Conservation (phyloP, 1,140 invertebrate species). For the Drosophila tristis region DNA sequence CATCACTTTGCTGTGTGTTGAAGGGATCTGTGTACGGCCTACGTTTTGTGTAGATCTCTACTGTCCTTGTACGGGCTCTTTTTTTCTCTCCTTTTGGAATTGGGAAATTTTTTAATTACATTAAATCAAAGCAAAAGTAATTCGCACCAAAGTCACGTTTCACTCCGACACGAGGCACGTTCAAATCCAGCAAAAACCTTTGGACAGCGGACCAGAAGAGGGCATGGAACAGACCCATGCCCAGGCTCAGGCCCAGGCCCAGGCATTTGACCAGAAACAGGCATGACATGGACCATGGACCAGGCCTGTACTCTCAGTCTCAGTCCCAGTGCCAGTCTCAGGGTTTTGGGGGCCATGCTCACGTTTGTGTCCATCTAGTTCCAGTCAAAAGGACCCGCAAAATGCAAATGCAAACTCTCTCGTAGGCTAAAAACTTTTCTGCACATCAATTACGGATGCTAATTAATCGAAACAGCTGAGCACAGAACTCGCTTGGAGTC, state of each 20-base stretch:
- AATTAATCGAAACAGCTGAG: constrained; percentile 81
- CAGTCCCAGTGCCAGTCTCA: background rate
- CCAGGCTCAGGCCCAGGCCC: too few relatives aligned
- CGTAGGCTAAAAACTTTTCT: constrained; percentile 71
- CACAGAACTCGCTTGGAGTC: constrained; percentile 12
- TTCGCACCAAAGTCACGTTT: constrained; percentile 82
- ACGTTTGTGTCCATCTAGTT: constrained; percentile 51
- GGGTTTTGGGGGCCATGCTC: constrained; percentile 24
- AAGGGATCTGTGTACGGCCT: constrained; percentile 1
- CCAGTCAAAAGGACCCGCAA: constrained; percentile 59
- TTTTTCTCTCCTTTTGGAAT: constrained; percentile 38
- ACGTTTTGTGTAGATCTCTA: too few relatives aligned
- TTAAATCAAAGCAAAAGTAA: constrained; percentile 83
- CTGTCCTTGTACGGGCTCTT: constrained; percentile 4
- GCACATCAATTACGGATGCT: constrained; percentile 82
- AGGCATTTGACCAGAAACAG: too few relatives aligned
- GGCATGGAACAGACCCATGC: background rate
- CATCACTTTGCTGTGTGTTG: background rate
- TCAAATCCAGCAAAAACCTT: constrained; percentile 26
- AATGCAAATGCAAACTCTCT: constrained; percentile 54
- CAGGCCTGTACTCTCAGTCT: constrained; percentile 18
- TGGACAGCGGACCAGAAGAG: constrained; percentile 13
- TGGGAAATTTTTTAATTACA: constrained; percentile 79
- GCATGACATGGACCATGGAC: constrained; percentile 1
- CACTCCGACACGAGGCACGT: constrained; percentile 57